phyloP scores from a whole-genome alignment of 2,797 vertebrate species.

The Cercopithecus hamlyni region DNA sequence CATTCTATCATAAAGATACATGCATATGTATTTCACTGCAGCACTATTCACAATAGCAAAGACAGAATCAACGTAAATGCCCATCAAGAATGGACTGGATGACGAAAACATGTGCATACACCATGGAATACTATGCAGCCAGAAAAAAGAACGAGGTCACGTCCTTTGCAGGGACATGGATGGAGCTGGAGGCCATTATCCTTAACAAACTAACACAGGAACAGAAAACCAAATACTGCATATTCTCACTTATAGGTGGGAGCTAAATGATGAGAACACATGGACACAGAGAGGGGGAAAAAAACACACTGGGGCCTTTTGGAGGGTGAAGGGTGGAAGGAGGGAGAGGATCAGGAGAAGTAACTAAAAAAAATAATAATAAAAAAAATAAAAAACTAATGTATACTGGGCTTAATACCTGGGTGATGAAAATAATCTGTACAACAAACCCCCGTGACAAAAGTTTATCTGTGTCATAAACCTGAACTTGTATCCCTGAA shows the following conservation, averaged over 20 bases:
- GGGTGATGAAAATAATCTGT: not conserved
- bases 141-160: not conserved
- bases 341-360: not conserved
- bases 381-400: not conserved
- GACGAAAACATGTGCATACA: not conserved
- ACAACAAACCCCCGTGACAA: not conserved
- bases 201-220: not conserved
- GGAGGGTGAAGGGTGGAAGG: not conserved
- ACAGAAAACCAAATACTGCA: not conserved
- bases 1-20: not conserved
- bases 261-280: not conserved
- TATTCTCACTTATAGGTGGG: not conserved
- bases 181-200: not conserved
- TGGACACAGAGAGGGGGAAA: not conserved
- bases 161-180: not conserved
- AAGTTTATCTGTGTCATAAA: not conserved
- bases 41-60: not conserved
- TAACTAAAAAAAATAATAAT: not conserved
- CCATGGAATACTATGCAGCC: not conserved
- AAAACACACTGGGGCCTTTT: not conserved
- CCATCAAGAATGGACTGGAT: not conserved
- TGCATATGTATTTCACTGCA: not conserved
- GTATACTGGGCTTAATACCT: not conserved
- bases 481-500: not conserved
- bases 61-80: not conserved